A percentile compares a stretch with the other conserved stretches of the same genome.
These are phyloP conservation scores for Agrypnia vestita DNA, from an alignment of 1,140 invertebrate genomes.

Conservation along the genomic window DNA sequence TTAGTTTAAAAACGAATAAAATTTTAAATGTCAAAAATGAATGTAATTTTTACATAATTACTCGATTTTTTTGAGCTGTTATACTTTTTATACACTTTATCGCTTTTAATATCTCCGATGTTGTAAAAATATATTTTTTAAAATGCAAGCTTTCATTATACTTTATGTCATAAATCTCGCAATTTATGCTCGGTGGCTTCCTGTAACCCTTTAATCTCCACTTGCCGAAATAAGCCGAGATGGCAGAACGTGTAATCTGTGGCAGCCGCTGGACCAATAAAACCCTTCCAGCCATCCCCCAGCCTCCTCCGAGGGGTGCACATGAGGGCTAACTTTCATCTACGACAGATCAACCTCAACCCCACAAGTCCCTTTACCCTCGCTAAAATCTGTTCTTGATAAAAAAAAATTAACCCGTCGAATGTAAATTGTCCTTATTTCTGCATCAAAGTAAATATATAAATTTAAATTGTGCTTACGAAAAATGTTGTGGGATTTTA, in stretches of 20 bases:
- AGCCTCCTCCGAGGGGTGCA: neutral
- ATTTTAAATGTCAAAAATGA: no score
- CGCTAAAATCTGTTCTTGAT: neutral
- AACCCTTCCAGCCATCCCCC: constrained; percentile 7
- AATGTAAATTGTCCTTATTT: no score
- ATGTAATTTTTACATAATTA: no score
- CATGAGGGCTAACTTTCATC: constrained; percentile 10
- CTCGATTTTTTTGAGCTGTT: no score
- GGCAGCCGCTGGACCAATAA: constrained; percentile 34
- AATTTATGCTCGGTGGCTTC: constrained; percentile 24
- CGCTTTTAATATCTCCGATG: neutral
- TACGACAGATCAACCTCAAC: constrained; percentile 6
- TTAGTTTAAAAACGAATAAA: no score
- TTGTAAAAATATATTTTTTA: neutral
- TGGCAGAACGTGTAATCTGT: constrained; percentile 37
- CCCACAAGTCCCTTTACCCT: neutral
- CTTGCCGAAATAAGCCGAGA: constrained; percentile 32
- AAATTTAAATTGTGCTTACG: no score
- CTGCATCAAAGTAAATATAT: no score
- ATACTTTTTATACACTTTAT: no score
- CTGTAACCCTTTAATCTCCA: constrained; percentile 17
- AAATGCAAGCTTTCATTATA: neutral
- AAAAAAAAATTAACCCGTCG: neutral
- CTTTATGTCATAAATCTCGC: neutral
- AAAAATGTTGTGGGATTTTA: no score